Base-by-base conservation (phyloP, 1,140 invertebrate genomes). In the Drosophila kohkoa region DNA sequence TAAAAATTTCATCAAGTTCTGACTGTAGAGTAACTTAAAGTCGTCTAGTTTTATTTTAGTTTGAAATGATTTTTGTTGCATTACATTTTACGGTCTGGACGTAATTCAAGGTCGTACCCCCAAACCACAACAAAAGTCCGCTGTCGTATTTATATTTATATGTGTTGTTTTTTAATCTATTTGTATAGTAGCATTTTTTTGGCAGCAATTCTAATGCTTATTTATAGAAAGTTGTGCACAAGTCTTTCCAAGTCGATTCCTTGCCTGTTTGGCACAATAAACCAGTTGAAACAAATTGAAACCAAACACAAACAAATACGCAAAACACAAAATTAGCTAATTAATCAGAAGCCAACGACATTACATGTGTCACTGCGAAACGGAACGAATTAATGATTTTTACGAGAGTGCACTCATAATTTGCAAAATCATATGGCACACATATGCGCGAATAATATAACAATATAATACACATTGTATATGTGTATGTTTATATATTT, bases 141-240 rank as follows among this genome's bases (percentile, higher is more conserved):
- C 46, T 20, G 52, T 41, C 65, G 65, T 49, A 55, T 28, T 69
- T 45, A 45, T 54, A 65, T 66, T 55, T 55, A 55, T 28, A 55
- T 32, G 30, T 15, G 1, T 58, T 66, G 32, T 67, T 20, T 32
- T 67, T 45, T 52, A 28, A 25, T 64, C 15, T 52, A 5, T 63
- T 55, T 65, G n/a, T 52, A 55, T 58, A 41, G 38, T 58, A 28
- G 78, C 67, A 81, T 64, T 79, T 65, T 63, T 60, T 89, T 88
- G 83, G 83, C 83, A 80, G 80, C 80, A 75, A 70, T 89, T 88
- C 85, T 88, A 75, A 78, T 80, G 63, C 51, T 78, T 88, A 88
- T 88, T 88, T 88, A 81, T 88, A 88, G 83, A 75, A 80, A 83
- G 70, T 68, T 80, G 66, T 68, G 77, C 54, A 55, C 62, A 72